Conservation (phyloP, 2,797 vertebrate genomes). For the Steatocranus sp. region DNA sequence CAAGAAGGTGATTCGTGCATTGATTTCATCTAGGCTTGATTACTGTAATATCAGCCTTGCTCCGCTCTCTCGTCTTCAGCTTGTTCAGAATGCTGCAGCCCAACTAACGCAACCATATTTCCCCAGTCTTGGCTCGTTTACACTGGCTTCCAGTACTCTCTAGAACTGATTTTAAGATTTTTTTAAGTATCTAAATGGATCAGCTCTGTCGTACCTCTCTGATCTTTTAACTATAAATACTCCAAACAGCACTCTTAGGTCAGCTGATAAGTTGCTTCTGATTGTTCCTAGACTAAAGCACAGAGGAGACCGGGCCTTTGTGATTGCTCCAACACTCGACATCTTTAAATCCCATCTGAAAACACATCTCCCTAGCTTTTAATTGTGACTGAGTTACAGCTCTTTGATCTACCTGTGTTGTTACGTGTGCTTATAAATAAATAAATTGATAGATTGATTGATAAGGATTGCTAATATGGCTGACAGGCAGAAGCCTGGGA, state of each 20-base stretch:
- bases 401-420: not conserved
- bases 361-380: not conserved
- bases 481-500: not conserved
- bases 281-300: not conserved
- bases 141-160: not conserved
- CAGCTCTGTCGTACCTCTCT: not conserved
- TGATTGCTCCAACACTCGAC: not conserved
- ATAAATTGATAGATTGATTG: not conserved
- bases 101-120: not conserved
- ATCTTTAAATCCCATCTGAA: not conserved
- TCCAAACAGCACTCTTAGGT: not conserved
- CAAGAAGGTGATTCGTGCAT: fast-evolving
- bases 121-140: fast-evolving
- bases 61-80: not conserved
- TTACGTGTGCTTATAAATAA: not conserved
- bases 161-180: not conserved
- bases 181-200: not conserved
- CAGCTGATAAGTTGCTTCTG: not conserved
- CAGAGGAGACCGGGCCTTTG: not conserved
- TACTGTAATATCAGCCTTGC: not conserved
- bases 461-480: not conserved
- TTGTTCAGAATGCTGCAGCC: not conserved
- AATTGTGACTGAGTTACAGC: not conserved
- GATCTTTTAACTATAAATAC: not conserved
- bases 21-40: not conserved